Base-by-base conservation (phyloP, 1,140 invertebrate genomes). In the Aphaenogaster floridana region DNA sequence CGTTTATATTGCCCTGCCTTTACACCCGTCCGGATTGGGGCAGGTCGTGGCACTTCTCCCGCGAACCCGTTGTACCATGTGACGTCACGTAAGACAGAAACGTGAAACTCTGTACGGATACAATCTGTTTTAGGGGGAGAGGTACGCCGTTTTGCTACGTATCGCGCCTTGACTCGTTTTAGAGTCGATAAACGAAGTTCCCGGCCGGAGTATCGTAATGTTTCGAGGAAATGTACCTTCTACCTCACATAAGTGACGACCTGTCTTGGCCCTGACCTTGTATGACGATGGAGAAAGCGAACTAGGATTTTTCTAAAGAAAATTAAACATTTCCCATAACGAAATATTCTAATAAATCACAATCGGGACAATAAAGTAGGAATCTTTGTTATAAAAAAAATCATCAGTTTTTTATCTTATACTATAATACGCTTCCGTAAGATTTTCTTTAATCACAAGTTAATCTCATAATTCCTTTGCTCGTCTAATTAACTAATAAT, bases 1-100 rank as follows among this genome's bases (percentile, higher is more conserved):
- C 94, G 93, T 94, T 95, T 95, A 95, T 95, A 95, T 95, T 93
- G 95, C 94, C 92, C 92, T 92, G 92, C 92, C 93, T 94, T 95
- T 95, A 94, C 93, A 89, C 94, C 91, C 93, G 92, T 93, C 93
- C 90, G 92, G 91, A 94, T 95, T 95, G 93, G 92, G 95, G 94
- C 92, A 95, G 95, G 94, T 95, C 94, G 88, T 78, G 90, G 88
- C 59, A 68, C 74, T 90, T 80, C 61, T 90, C 83, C 85, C 86
- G 91, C 85, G 85, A 92, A 89, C 83, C 79, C 89, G 81, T 72
- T 92, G 89, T 91, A 91, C 91, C 85, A 87, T 66, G 92, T 94
- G 90, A 93, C 93, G 90, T 93, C 92, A 93, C 86, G 76, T 89
- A 86, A 89, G 79, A 92, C 88, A 91, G 84, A 90, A 42, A 79